phyloP scores from a whole-genome alignment of 1,140 invertebrate species.

The Bradynema listronoti region DNA sequence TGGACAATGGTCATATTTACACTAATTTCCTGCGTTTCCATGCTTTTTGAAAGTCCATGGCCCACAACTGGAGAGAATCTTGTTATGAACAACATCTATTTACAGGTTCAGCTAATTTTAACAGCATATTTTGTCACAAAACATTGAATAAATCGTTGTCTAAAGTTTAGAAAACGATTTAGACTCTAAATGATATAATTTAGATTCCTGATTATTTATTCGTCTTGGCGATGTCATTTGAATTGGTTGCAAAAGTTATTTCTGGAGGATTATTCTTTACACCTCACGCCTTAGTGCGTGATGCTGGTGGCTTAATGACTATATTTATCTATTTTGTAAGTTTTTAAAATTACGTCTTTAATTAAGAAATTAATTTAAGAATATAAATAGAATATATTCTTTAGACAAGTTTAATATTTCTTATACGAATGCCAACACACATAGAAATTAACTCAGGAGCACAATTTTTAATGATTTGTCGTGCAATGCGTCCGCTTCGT shows the following conservation, averaged over 20 bases:
- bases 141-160: neutral
- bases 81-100: constrained; percentile 53
- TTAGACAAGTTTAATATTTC: constrained; percentile 82
- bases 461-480: constrained; percentile 87
- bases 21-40: constrained; percentile 88
- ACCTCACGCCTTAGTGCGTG: constrained; percentile 93
- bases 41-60: constrained; percentile 88
- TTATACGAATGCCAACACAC: constrained; percentile 87
- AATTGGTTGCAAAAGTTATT: constrained; percentile 85
- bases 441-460: constrained; percentile 84
- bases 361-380: too few species aligned
- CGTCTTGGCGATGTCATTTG: constrained; percentile 94
- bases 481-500: constrained; percentile 85
- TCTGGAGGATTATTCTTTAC: constrained; percentile 98
- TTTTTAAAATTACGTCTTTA: constrained; percentile 23
- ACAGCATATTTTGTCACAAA: neutral
- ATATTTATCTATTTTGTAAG: constrained; percentile 92
- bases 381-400: too few species aligned
- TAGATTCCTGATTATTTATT: constrained; percentile 96
- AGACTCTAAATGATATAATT: constrained; percentile 60
- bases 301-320: constrained; percentile 89
- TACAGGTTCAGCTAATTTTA: constrained; percentile 36
- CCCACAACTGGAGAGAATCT: constrained; percentile 56
- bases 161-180: neutral
- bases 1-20: constrained; percentile 99